Percentiles rank a stretch among this genome's conserved stretches.
phyloP scores from a whole-genome alignment of 2,888 invertebrate species.

The Dromius quadrimaculatus region DNA sequence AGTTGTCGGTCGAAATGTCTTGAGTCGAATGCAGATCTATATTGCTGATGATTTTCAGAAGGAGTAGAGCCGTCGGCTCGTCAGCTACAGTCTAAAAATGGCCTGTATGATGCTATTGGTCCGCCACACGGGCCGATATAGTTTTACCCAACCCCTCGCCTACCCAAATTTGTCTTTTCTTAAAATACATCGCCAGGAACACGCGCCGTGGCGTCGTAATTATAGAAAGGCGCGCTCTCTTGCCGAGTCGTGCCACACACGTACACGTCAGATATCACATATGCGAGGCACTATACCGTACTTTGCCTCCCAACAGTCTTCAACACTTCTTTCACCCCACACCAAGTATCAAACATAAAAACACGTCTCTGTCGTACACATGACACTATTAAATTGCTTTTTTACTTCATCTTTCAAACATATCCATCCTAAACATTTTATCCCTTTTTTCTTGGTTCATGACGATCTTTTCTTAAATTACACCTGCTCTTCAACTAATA shows the following conservation, averaged over 20 bases:
- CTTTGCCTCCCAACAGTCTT: background rate
- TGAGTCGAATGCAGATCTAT: conserved; percentile 40
- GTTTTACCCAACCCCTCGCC: conserved; percentile 63
- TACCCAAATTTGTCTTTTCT: conserved; percentile 87
- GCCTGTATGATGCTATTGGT: conserved; percentile 66
- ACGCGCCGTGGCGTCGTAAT: conserved; percentile 29
- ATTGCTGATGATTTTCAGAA: conserved; percentile 39
- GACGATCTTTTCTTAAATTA: no score
- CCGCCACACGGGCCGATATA: conserved; percentile 58
- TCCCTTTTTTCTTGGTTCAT: no score
- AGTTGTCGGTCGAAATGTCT: conserved; percentile 1
- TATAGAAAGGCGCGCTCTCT: conserved; percentile 37
- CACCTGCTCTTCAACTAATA: no score
- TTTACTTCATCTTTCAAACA: no score
- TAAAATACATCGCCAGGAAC: conserved; percentile 72
- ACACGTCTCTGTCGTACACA: background rate
- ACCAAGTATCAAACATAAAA: no score
- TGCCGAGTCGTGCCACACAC: conserved; percentile 20
- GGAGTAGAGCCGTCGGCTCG: conserved; percentile 50
- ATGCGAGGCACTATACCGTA: background rate
- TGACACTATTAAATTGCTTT: no score
- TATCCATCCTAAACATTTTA: no score
- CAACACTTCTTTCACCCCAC: conserved; percentile 1
- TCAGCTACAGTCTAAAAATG: conserved; percentile 67
- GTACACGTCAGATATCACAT: background rate